These are phyloP conservation scores for Plectropomus leopardus DNA, from an alignment of 2,113 vertebrate genomes.

Conservation along the genomic window DNA sequence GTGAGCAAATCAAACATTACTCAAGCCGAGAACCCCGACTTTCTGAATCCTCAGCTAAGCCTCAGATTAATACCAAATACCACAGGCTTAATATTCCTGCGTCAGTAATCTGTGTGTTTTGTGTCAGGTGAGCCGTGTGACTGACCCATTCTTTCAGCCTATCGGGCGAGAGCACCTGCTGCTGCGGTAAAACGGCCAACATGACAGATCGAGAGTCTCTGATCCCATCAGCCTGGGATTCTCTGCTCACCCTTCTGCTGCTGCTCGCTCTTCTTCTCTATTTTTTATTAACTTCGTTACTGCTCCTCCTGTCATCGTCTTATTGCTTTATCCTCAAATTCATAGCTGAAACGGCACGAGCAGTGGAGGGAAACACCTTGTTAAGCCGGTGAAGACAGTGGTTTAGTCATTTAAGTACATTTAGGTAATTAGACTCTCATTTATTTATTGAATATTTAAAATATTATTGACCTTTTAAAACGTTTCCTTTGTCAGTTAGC, in stretches of 20 bases:
- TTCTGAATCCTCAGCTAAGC: conserved; percentile 43
- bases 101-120: conserved; percentile 31
- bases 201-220: conserved; percentile 46
- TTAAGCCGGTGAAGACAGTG: neutral
- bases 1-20: conserved; percentile 12
- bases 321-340: conserved; percentile 8
- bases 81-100: conserved; percentile 39
- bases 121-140: conserved; percentile 26
- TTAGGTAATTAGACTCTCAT: neutral
- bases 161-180: conserved; percentile 68
- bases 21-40: conserved; percentile 8
- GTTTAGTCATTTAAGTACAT: conserved; percentile 1
- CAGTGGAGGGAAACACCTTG: neutral
- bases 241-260: neutral
- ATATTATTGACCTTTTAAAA: too few species aligned
- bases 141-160: conserved; percentile 5
- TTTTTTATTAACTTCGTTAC: neutral
- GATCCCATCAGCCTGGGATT: conserved; percentile 42
- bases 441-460: too few species aligned
- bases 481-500: neutral
- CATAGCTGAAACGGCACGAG: neutral
- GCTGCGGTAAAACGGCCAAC: conserved; percentile 35
- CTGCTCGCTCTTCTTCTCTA: conserved; percentile 7
- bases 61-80: conserved; percentile 43
- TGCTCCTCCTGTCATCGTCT: conserved; percentile 14